Evolutionary conservation across 2,888 invertebrate genomes (phyloP).

Genomic region (Crocallis elinguaria): DNA sequence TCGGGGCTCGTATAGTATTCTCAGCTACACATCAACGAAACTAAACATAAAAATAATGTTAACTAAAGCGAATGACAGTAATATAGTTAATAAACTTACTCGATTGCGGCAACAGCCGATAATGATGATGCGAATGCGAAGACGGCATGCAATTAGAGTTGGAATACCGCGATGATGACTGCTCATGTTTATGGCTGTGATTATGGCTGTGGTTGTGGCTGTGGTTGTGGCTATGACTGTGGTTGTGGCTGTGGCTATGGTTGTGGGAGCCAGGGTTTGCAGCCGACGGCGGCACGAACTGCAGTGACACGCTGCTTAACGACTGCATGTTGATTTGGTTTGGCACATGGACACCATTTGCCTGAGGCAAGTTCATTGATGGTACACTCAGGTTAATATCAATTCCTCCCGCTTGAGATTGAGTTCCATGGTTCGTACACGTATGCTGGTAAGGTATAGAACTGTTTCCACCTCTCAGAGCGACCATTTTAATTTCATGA

Average conservation of each 20-base stretch:
- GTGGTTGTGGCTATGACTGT: conserved; percentile 30
- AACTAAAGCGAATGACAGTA: neutral
- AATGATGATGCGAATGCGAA: conserved; percentile 59
- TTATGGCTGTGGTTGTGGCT: conserved; percentile 26
- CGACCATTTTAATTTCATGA: conserved; percentile 82
- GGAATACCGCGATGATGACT: conserved; percentile 61
- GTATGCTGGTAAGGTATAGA: conserved; percentile 63
- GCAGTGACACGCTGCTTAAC: conserved; percentile 63
- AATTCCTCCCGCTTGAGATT: conserved; percentile 59
- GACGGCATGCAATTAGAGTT: conserved; percentile 67
- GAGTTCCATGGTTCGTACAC: conserved; percentile 66
- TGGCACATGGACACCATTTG: conserved; percentile 56
- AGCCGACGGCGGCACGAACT: conserved; percentile 53
- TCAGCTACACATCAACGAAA: neutral
- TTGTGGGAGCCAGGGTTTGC: conserved; percentile 25
- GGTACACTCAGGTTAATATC: conserved; percentile 70
- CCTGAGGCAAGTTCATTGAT: conserved; percentile 65
- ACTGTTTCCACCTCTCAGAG: conserved; percentile 71
- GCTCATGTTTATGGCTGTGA: conserved; percentile 57
- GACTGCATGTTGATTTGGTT: conserved; percentile 66
- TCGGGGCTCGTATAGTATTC: no score
- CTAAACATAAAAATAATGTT: neutral
- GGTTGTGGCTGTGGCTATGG: conserved; percentile 33
- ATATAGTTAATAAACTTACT: conserved; percentile 60
- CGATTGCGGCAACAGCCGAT: conserved; percentile 67